Base-by-base conservation (phyloP, 2,888 invertebrate species). In the Crioceris asparagi region DNA sequence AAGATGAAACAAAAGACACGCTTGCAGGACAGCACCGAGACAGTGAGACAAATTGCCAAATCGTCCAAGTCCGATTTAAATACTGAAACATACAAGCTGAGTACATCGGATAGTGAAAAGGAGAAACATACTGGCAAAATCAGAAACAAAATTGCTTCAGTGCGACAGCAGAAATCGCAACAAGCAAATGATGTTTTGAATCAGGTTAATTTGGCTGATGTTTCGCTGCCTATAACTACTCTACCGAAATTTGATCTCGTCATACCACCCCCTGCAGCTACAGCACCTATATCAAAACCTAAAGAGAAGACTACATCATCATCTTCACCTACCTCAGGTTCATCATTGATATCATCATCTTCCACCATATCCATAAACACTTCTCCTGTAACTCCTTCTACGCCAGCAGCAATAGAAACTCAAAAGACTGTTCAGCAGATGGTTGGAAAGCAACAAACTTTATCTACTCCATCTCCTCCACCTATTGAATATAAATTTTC, bases 21-120 rank as follows among this genome's bases (percentile, higher is more conserved):
- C 30, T 57, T 77, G 34, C 75, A 77, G 49, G 71, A 70, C 49
- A 69, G 74, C 4, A 78, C 79, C 1, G 71, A 70, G 39, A 67
- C 70, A 6, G 77, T 76, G 8, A 65, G 79, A 21, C 74, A 75
- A 54, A 69, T 77, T 32, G 71, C 76, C 11, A 69, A 68, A 2
- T 68, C 68, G 2, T 69, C 71, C 27, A 71, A 70, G 64, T 66
- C 67, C 48, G 48, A 60, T 47, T 29, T 61, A 51, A 49, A 62
- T 51, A 49, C 48, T 35, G 41, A 60, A 51, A 41, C 17, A 26
- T 50, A 54, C 33, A 52, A 52, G 55, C 59, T 62, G 32, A 11
- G 19, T 4, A 39, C 41, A 1, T 37, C 35, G 8, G 47, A 45
- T 19, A 39, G 56, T 3, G 57, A 55, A 43, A 44, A 44, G 36